phyloP scores from a whole-genome alignment of 2,797 vertebrate genomes.

The Leuciscus waleckii region DNA sequence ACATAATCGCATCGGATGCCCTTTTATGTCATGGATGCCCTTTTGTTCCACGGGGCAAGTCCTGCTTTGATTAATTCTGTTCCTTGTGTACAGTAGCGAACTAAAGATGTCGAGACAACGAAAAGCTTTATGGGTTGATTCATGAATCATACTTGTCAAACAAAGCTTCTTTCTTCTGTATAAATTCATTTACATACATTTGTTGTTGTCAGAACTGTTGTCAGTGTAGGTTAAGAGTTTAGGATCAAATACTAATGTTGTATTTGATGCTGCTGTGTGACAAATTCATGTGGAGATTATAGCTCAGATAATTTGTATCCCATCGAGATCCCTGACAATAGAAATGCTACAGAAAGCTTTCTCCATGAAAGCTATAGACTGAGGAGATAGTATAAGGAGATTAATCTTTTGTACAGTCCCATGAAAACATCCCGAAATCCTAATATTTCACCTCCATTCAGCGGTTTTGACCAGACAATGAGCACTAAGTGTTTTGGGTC shows the following conservation, averaged over 20 bases:
- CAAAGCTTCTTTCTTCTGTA: neutral
- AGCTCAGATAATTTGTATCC: neutral
- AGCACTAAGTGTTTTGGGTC: neutral
- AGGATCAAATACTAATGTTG: neutral
- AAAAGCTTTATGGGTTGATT: constrained; percentile 14
- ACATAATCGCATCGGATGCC: constrained; percentile 37
- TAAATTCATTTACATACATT: neutral
- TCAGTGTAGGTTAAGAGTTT: neutral
- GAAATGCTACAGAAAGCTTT: neutral
- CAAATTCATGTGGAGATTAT: neutral
- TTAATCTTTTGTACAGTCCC: neutral
- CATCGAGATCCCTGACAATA: too few relatives aligned
- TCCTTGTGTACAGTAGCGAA: constrained; percentile 12
- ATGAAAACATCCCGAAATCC: neutral
- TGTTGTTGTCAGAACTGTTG: neutral
- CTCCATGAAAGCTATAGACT: neutral
- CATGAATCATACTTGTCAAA: constrained; percentile 1
- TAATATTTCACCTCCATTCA: neutral
- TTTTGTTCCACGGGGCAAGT: constrained; percentile 27
- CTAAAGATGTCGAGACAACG: constrained; percentile 5
- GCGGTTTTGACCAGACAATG: neutral
- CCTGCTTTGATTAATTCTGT: constrained; percentile 49
- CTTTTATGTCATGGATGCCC: constrained; percentile 25
- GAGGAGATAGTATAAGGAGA: neutral
- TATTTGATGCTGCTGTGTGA: neutral